Base-by-base conservation (phyloP, 2,888 invertebrate species). In the Galerucella calmariensis region DNA sequence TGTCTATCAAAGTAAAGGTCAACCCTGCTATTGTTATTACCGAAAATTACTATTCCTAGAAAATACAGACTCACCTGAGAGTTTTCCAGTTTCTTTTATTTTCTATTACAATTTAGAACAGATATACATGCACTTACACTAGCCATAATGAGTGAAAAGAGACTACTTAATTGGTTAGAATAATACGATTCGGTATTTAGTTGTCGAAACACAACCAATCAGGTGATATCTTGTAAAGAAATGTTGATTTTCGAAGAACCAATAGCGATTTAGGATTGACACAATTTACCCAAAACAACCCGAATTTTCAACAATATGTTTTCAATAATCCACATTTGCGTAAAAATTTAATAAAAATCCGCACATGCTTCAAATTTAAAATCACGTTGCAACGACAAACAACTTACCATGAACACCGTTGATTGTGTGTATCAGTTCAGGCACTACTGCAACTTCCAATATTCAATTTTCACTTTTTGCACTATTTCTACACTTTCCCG, bases 91-190 rank as follows among this genome's bases (percentile, higher is more conserved):
- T 69, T 73, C 41, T 53, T 69, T 62, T 70, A 74, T 74, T 76
- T 67, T 67, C 44, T 41, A 74, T 44, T 14, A 51, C 75, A 67
- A 77, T 77, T 75, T 71, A 69, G 75, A 74, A 75, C 68, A 75
- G 76, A 77, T 76, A 78, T 77, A 79, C 79, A 83, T 78, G 76
- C 79, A 79, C 83, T 77, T 79, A 81, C 83, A 82, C 82, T 80
- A 78, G 79, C 80, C 80, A 81, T 83, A 83, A 84, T 85, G 83
- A 88, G 85, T 82, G 82, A 83, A 83, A 84, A 83, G 82, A 83
- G 83, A 84, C 85, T 83, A 85, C 87, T 87, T 88, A 88, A 88
- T 89, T 88, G 88, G 88, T 87, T 87, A 86, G 86, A 87, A 88
- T 87, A 88, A 87, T 87, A 87, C 87, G 85, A 86, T 87, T 87